phyloP scores from a whole-genome alignment of 2,888 invertebrate genomes.

The Cerastis leucographa region DNA sequence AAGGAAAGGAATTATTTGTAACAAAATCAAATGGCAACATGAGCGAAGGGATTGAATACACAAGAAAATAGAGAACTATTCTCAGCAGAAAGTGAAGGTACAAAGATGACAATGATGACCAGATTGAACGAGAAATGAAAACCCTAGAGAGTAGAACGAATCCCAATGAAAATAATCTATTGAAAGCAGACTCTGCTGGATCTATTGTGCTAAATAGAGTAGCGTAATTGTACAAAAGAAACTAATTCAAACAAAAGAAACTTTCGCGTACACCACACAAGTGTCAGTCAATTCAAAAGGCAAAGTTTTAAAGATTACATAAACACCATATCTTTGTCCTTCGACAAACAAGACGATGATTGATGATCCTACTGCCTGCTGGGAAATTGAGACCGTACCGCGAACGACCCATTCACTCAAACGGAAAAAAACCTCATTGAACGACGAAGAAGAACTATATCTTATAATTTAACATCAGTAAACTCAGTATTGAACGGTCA shows the following conservation, averaged over 20 bases:
- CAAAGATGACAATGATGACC: background rate
- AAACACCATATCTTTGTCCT: slow-evolving; percentile 77
- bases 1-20: background rate
- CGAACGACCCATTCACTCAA: slow-evolving; percentile 71
- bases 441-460: slow-evolving; percentile 61
- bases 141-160: background rate
- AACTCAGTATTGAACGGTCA: slow-evolving; percentile 76
- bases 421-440: slow-evolving; percentile 77
- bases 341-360: slow-evolving; percentile 84
- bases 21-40: background rate
- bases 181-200: background rate
- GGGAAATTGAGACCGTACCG: slow-evolving; percentile 79
- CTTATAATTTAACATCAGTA: slow-evolving; percentile 75
- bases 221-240: slow-evolving; percentile 24
- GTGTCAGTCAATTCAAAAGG: slow-evolving; percentile 38
- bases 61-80: background rate
- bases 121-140: background rate
- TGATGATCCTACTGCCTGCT: slow-evolving; percentile 77
- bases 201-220: background rate
- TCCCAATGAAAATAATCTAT: background rate
- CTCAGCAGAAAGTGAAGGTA: background rate
- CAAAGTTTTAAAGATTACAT: slow-evolving; percentile 69
- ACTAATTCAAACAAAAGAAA: slow-evolving; percentile 48
- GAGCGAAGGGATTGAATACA: no score
- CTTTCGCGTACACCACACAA: slow-evolving; percentile 50